Base-by-base conservation (phyloP, 2,888 invertebrate species). In the Synanthedon myopaeformis region DNA sequence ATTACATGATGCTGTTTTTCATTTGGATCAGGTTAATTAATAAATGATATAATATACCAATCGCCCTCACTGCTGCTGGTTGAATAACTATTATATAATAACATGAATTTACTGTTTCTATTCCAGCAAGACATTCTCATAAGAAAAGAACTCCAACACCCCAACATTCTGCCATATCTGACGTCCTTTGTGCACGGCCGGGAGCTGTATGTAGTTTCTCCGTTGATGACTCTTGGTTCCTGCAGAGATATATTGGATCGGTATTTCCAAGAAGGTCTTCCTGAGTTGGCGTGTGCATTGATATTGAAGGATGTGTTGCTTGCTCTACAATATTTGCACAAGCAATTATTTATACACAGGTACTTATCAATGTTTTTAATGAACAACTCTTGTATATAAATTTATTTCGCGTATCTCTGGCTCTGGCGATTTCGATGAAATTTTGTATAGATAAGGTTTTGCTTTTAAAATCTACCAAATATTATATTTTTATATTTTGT, bases 311-410 rank as follows among this genome's bases (percentile, higher is more conserved):
- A 96, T 79, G 90, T 95, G 4, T 82, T 97, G 48, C 88, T 89
- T 52, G 97, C 94, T 0, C 81, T 97, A 50, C 91, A 93, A 65
- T 97, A 97, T 78, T 89, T 97, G 57, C 97, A 97, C 74, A 90
- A 90, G 59, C 92, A 93, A 71, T 93, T 94, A 54, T 93, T 92
- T 74, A 93, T 97, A 64, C 97, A 97, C 78, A 93, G 94, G 94
- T 94, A 65, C 8, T 10, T 35, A 10, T 35, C 10, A 35, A 35
- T 8, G 1, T 8, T 28, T 35, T 6, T 35, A 28, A 19, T 19
- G 19, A 19, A 3, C 19, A 19, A 19, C 19, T 19, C 19, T 19
- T 19, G 19, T 19, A 19, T 19, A 19, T 19, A 19, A 19, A 19
- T 19, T 19, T 19, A 19, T 19, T 19, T 19, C 19, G 3, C 3